Base-by-base conservation (phyloP, 2,888 invertebrate species). In the Microplitis deprimator region DNA sequence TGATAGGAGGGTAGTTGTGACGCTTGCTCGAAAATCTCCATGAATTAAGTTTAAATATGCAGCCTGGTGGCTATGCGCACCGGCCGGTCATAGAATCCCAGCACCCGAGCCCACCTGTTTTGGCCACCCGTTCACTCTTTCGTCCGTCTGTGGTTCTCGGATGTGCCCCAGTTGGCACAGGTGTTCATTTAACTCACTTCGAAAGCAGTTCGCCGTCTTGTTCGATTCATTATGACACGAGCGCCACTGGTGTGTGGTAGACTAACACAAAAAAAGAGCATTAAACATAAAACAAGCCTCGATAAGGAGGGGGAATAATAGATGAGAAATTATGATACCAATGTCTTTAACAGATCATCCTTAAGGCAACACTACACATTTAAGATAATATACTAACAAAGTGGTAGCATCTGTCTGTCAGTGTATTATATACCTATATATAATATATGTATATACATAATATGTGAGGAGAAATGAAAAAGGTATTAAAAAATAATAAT, bases 91-190 rank as follows among this genome's bases (percentile, higher is more conserved):
- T 40, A 40, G 65, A 73, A 73, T 73, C 73, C 64, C 64, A 41
- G 64, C 73, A 41, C 73, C 64, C 65, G 41, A 65, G 84, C 83
- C 87, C 88, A 88, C 88, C 88, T 88, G 88, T 88, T 88, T 88
- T 85, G 87, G 85, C 87, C 88, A 88, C 86, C 88, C 88, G 88
- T 86, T 87, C 79, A 82, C 82, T 79, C 77, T 73, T 75, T 77
- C 70, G 70, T 84, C 85, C 84, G 83, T 83, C 82, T 77, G 76
- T 72, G 67, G 78, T 81, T 82, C 76, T 84, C 80, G 84, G 87
- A 87, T 86, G 86, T 84, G 89, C 88, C 87, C 88, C 89, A 89
- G 89, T 89, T 89, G 89, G 88, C 89, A 89, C 88, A 89, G 88
- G 88, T 89, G 88, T 89, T 87, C 86, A 80, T 84, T 85, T 84